Evolutionary conservation across 2,113 vertebrate species (phyloP).

Genomic region (Polypterus bichir): DNA sequence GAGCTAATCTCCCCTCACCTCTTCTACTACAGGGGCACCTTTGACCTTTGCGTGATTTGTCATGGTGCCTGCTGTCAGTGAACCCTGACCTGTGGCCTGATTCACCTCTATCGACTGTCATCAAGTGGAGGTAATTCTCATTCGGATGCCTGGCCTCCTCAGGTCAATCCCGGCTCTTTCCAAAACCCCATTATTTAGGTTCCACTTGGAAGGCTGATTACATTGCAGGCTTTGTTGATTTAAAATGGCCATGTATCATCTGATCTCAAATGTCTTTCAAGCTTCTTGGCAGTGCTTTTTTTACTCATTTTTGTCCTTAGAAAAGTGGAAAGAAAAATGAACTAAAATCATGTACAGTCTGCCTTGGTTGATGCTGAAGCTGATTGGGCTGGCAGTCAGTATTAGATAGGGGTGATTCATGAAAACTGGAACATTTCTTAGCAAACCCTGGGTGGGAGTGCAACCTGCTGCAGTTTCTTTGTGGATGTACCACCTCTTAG

Average conservation of each 20-base stretch:
- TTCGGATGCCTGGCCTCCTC: slow-evolving; percentile 10
- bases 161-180: not conserved
- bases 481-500: too few species aligned
- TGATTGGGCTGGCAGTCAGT: too few species aligned
- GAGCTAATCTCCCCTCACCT: too few species aligned
- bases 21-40: slow-evolving; percentile 3
- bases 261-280: not conserved
- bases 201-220: not conserved
- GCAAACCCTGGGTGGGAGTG: too few species aligned
- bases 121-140: slow-evolving; percentile 13
- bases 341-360: too few species aligned
- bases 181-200: not conserved
- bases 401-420: too few species aligned
- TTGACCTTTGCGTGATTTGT: slow-evolving; percentile 23
- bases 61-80: slow-evolving; percentile 17
- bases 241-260: not conserved
- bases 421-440: too few species aligned
- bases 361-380: too few species aligned
- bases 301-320: too few species aligned
- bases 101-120: slow-evolving; percentile 1
- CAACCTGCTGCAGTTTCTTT: too few species aligned
- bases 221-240: slow-evolving; percentile 38
- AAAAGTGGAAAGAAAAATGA: too few species aligned
- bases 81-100: slow-evolving; percentile 23
- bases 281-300: not conserved